A percentile compares a stretch with the other conserved stretches of the same genome.
These are phyloP conservation scores for Armadillidium nasatum DNA, from an alignment of 1,140 invertebrate genomes.

Conservation along the genomic window DNA sequence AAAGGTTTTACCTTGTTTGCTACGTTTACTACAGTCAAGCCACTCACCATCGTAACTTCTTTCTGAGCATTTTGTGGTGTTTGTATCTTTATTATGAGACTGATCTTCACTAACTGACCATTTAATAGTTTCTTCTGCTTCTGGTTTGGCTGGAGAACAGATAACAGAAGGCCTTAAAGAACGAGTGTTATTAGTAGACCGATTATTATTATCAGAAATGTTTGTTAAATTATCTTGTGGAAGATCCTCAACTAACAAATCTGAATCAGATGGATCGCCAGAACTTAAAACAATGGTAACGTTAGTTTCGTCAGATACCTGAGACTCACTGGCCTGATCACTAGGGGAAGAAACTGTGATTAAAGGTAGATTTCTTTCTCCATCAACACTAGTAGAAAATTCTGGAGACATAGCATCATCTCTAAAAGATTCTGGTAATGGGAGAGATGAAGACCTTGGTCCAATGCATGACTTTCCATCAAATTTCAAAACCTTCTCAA, in stretches of 20 bases:
- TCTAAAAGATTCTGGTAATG: conserved; percentile 31
- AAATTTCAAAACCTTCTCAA: conserved; percentile 32
- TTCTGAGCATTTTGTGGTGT: not conserved
- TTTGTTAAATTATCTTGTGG: conserved; percentile 19
- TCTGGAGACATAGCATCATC: conserved; percentile 35
- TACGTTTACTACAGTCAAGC: conserved; percentile 20
- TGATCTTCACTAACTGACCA: not conserved
- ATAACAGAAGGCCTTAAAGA: conserved; percentile 32
- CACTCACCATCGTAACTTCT: conserved; percentile 7
- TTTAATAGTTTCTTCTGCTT: conserved; percentile 12
- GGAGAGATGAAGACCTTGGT: conserved; percentile 40
- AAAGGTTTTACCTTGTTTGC: not conserved
- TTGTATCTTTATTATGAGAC: not conserved
- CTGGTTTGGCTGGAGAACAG: conserved; percentile 28
- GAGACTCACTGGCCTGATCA: conserved; percentile 37
- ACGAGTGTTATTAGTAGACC: not conserved
- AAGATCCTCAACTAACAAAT: conserved; percentile 32
- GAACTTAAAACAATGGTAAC: conserved; percentile 34
- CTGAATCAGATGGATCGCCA: conserved; percentile 28
- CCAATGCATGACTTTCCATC: conserved; percentile 30
- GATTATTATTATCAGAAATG: not conserved
- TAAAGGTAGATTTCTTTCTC: conserved; percentile 36
- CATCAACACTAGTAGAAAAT: conserved; percentile 32
- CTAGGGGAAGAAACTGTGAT: conserved; percentile 41
- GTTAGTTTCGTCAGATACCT: conserved; percentile 38